Evolutionary conservation across 2,797 vertebrate species (phyloP), one percentile per base, ranked within the genome.

Genomic region (Enteromius afrohamiltoni): DNA sequence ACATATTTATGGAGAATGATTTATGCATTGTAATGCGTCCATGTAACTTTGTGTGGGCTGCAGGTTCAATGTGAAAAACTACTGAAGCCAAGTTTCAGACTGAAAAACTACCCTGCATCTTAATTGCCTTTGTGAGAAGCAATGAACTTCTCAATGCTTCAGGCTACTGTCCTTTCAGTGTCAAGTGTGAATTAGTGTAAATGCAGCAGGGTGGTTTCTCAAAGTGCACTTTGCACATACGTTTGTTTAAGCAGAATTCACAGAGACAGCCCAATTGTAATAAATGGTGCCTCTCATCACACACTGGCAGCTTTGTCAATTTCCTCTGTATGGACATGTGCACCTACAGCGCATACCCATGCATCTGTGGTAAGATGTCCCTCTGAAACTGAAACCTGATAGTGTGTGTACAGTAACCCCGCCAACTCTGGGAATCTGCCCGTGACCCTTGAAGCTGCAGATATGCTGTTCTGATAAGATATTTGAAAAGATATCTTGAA

Each of bases 1-100:
- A 23, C 42, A 40, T 75, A 82, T 82, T 65, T 74, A 65, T 74
- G 58, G 23, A 29, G 21, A 45, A n/a, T 34, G 58, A 64, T 29
- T 17, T 10, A 65, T 78, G 31, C 11, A 76, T 9, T 76, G 51
- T 58, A 58, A 31, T 26, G 68, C 42, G 23, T 70, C 42, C 68
- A 19, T 78, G 76, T 16, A 64, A 19, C n/a, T 49, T 47, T 65
- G 60, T 78, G 40, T 65, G 76, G 60, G 58, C 60, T 64, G 58
- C 76, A 64, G 42, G 26, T 45, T 76, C 21, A 40, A n/a, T 23
- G 14, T 76, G 13, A 58, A 23, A 76, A 76, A 23, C 6, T 10
- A 3, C 19, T 17, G 14, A 64, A 31, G 60, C 60, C 26, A 31
- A 31, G 60, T 31, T 64, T 64, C 60, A 17, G 6, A 64, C 14